phyloP scores from a whole-genome alignment of 1,140 invertebrate genomes.

The Ceratosolen solmsi region DNA sequence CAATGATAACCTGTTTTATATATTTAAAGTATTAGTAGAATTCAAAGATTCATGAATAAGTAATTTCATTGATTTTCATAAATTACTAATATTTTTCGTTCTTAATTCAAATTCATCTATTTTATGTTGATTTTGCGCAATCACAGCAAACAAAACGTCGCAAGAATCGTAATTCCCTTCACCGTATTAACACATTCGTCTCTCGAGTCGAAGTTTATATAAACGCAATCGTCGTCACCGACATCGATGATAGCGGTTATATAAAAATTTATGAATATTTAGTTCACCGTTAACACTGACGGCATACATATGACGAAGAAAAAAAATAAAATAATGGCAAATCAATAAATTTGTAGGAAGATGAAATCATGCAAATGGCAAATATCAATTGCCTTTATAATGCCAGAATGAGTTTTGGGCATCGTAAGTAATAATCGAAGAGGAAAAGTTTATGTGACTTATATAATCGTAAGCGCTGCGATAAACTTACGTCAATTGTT shows the following conservation, averaged over 20 bases:
- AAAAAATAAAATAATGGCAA: not conserved
- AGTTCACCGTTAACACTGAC: not conserved
- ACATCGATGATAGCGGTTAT: slow-evolving; percentile 36
- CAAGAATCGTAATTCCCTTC: slow-evolving; percentile 8
- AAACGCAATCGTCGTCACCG: slow-evolving; percentile 14
- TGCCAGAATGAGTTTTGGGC: not conserved
- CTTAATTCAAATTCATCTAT: not conserved
- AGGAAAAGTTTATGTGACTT: slow-evolving; percentile 17
- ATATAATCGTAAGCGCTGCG: not conserved
- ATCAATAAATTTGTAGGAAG: not conserved
- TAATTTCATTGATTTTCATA: not conserved
- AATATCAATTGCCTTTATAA: not conserved
- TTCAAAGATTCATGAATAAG: too few relatives aligned
- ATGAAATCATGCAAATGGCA: not conserved
- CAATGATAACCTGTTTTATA: too few relatives aligned
- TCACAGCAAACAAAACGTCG: slow-evolving; percentile 23
- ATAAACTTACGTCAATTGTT: slow-evolving; percentile 46
- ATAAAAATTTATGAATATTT: slow-evolving; percentile 51
- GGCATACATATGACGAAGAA: not conserved
- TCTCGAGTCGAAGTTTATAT: slow-evolving; percentile 18
- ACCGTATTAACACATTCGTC: not conserved
- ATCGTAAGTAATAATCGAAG: not conserved
- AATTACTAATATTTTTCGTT: not conserved
- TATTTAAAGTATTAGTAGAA: too few relatives aligned
- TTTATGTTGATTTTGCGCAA: not conserved